phyloP scores from a whole-genome alignment of 2,888 invertebrate genomes.

The Rotaria magnacalcarata region DNA sequence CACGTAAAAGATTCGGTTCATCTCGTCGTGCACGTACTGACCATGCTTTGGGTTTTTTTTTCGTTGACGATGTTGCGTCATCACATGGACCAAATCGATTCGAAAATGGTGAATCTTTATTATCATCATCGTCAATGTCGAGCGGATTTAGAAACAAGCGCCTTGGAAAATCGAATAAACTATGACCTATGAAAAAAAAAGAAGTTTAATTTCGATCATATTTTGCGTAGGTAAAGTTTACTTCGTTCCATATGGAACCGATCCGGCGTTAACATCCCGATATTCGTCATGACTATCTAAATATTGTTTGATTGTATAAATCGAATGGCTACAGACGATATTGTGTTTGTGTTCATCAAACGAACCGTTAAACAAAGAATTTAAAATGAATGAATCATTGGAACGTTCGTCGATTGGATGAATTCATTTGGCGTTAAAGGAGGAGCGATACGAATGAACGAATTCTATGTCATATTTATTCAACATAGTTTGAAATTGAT shows the following conservation, averaged over 20 bases:
- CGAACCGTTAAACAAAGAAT: slow-evolving; percentile 9
- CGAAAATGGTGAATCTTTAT: neutral
- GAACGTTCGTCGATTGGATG: neutral
- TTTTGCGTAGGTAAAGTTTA: neutral
- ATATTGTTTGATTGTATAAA: neutral
- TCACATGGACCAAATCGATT: slow-evolving; percentile 22
- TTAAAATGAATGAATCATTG: neutral
- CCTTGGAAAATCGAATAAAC: slow-evolving; percentile 17
- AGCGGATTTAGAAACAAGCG: neutral
- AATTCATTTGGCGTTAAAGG: neutral
- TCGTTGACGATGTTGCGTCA: neutral
- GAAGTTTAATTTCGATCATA: neutral
- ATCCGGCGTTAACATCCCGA: slow-evolving; percentile 20
- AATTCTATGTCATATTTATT: neutral
- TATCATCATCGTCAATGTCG: neutral
- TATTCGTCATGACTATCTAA: neutral
- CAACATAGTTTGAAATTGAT: too few species aligned
- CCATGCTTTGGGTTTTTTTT: slow-evolving; percentile 9
- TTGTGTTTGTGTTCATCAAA: slow-evolving; percentile 18
- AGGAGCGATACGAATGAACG: neutral
- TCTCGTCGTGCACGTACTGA: slow-evolving; percentile 32
- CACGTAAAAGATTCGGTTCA: slow-evolving; percentile 23
- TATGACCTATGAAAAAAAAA: neutral
- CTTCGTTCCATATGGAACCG: slow-evolving; percentile 23
- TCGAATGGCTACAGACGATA: neutral